A percentile compares a stretch with the other conserved stretches of the same genome.
These are phyloP conservation scores for Mesorhabditis belari DNA, from an alignment of 2,888 invertebrate genomes.

Conservation along the genomic window DNA sequence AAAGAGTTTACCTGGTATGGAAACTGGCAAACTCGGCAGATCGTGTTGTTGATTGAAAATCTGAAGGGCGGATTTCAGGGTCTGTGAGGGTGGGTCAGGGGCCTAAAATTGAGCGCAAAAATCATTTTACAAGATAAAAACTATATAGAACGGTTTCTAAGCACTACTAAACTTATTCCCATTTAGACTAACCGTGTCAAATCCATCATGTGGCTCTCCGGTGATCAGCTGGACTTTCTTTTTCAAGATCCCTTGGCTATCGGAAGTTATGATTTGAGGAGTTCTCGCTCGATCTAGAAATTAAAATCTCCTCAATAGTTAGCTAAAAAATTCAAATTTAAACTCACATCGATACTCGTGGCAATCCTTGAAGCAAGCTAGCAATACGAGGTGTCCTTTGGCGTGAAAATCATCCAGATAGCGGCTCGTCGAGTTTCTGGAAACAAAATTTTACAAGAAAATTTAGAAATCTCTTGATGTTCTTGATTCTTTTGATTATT, in stretches of 20 bases:
- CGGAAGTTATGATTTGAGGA: neutral
- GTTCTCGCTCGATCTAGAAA: neutral
- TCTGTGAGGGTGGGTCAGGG: too few relatives aligned
- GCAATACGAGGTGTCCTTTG: neutral
- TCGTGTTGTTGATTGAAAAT: too few relatives aligned
- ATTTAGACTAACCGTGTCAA: too few relatives aligned
- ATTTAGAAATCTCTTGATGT: neutral
- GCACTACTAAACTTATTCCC: too few relatives aligned
- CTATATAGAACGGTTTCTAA: too few relatives aligned
- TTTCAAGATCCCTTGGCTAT: neutral
- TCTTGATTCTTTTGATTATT: neutral
- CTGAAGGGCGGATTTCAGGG: too few relatives aligned
- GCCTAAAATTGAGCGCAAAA: too few relatives aligned
- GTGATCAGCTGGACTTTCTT: slow-evolving; percentile 9
- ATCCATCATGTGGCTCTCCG: slow-evolving; percentile 25
- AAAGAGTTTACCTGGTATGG: too few relatives aligned
- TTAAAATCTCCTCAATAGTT: neutral
- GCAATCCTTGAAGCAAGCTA: neutral
- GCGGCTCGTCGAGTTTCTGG: neutral
- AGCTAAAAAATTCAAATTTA: neutral
- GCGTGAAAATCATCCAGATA: neutral
- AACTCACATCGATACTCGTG: neutral
- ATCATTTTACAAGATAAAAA: too few relatives aligned
- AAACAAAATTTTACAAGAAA: neutral
- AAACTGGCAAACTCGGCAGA: too few relatives aligned